Evolutionary conservation across 2,113 vertebrate species (phyloP).

Genomic region (Apodemus sylvaticus): DNA sequence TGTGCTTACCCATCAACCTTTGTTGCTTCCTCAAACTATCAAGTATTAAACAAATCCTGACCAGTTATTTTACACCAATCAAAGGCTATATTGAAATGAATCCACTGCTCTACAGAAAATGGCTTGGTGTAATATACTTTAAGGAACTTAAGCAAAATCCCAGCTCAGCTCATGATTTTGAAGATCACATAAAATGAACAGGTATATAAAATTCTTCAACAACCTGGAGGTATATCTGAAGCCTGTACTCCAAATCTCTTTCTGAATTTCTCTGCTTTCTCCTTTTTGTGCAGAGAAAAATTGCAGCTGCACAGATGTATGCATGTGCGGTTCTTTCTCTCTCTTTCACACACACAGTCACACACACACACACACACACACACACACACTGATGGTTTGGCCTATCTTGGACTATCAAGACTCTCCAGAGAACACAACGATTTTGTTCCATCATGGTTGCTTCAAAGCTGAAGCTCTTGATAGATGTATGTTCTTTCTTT

Average conservation of each 20-base stretch:
- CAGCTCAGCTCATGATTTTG: background rate
- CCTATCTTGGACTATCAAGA: constrained; percentile 17
- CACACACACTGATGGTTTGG: background rate
- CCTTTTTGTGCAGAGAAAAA: background rate
- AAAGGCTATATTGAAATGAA: background rate
- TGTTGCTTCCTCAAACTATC: background rate
- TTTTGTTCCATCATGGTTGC: constrained; percentile 31
- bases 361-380: background rate
- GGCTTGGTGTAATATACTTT: background rate
- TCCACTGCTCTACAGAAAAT: background rate
- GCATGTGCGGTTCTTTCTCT: background rate
- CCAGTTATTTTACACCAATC: background rate
- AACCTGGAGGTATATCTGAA: background rate
- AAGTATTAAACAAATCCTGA: background rate
- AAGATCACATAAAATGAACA: background rate
- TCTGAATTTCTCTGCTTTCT: background rate
- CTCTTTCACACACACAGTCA: background rate
- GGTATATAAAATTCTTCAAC: background rate
- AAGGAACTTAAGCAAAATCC: background rate
- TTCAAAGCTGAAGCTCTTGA: constrained; percentile 62
- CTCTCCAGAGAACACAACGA: constrained; percentile 14
- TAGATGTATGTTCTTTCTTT: background rate
- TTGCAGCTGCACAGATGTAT: background rate
- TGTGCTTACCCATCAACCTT: background rate
- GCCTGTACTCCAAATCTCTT: background rate